These are phyloP conservation scores for Nomada hirtipes DNA, from an alignment of 2,888 invertebrate species.

Conservation along the genomic window DNA sequence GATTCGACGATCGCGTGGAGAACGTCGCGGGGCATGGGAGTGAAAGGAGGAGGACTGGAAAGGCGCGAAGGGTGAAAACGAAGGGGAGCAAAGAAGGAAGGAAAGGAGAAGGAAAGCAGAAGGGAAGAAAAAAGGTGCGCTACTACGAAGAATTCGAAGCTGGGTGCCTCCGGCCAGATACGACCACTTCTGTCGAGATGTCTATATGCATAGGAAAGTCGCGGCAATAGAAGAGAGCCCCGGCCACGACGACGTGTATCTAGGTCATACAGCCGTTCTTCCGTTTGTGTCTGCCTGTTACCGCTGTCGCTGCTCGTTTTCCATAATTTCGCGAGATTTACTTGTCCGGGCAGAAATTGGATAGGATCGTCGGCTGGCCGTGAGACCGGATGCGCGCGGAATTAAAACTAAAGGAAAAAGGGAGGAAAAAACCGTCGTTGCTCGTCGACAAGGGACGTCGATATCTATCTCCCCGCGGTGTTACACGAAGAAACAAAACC, in stretches of 20 bases:
- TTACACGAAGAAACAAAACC: constrained; percentile 2
- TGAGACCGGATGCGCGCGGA: constrained; percentile 21
- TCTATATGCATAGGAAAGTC: constrained; percentile 67
- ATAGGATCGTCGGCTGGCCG: constrained; percentile 13
- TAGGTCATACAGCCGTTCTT: constrained; percentile 66
- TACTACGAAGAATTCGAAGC: constrained; percentile 54
- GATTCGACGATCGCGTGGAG: constrained; percentile 51
- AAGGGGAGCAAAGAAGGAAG: constrained; percentile 7
- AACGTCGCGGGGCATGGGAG: constrained; percentile 11
- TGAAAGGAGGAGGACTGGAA: background rate
- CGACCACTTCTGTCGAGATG: constrained; percentile 61
- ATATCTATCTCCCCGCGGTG: constrained; percentile 30
- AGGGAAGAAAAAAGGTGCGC: constrained; percentile 1
- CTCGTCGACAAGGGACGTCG: constrained; percentile 3
- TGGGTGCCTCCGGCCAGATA: constrained; percentile 63
- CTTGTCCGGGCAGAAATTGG: constrained; percentile 20
- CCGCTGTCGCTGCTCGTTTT: constrained; percentile 50
- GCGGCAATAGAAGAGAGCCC: constrained; percentile 64
- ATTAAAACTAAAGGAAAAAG: background rate
- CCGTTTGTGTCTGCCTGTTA: constrained; percentile 20
- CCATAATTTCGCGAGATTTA: constrained; percentile 52
- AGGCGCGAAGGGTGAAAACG: background rate
- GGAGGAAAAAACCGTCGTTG: background rate
- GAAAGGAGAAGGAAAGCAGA: background rate
- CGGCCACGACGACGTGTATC: constrained; percentile 60